Conservation (phyloP, 2,113 vertebrate species). For the Emydocephalus ijimae region DNA sequence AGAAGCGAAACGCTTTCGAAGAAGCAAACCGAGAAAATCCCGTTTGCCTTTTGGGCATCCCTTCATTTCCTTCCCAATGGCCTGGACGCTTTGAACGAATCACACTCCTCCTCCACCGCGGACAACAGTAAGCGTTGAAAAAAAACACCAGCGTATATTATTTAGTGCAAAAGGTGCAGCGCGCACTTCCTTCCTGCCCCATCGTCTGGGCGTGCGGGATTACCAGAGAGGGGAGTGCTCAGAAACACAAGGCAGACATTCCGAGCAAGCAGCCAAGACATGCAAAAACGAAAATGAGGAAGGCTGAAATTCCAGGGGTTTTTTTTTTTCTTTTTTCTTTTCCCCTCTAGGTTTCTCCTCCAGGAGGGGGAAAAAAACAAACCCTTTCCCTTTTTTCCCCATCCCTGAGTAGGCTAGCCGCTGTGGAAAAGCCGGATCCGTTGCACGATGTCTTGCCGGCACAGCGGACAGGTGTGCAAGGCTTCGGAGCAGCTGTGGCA, state of each 20-base stretch:
- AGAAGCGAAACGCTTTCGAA: not conserved
- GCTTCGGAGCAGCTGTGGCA: slow-evolving; percentile 81
- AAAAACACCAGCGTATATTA: not conserved
- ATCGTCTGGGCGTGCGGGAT: not conserved
- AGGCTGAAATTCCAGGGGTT: not conserved
- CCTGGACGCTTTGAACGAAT: not conserved
- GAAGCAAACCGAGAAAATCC: not conserved
- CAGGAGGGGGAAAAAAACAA: too few species aligned
- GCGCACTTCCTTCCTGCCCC: not conserved
- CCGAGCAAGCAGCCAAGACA: not conserved
- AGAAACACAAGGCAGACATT: not conserved
- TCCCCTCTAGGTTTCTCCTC: not conserved
- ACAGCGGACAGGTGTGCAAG: slow-evolving; percentile 83
- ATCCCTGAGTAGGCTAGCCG: slow-evolving; percentile 25
- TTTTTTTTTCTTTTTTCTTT: fast-evolving
- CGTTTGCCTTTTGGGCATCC: not conserved
- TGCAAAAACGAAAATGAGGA: not conserved
- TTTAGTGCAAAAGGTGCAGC: not conserved
- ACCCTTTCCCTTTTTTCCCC: too few species aligned
- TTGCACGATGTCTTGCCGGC: slow-evolving; percentile 79
- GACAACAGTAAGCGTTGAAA: not conserved
- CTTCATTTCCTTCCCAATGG: not conserved
- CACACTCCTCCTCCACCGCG: not conserved
- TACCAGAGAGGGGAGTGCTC: not conserved
- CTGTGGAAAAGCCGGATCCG: slow-evolving; percentile 82